A percentile compares a stretch with the other conserved stretches of the same genome.
phyloP scores from a whole-genome alignment of 2,888 invertebrate species.

The Strigamia maritima region DNA sequence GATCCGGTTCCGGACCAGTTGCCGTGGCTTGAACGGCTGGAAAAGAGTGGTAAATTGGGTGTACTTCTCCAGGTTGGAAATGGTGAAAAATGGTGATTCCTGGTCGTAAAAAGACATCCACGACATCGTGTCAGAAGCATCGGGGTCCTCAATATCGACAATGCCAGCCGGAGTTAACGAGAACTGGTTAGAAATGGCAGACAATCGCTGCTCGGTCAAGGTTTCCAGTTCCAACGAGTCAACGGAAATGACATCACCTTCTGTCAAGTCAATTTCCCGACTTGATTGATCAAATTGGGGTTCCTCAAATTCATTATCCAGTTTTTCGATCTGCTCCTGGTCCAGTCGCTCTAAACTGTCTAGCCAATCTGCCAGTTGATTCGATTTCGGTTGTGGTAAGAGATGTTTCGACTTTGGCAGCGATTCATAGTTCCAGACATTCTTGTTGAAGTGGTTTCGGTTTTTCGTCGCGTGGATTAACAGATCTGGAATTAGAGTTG shows the following conservation, averaged over 20 bases:
- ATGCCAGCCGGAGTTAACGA: background rate
- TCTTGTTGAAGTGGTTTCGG: background rate
- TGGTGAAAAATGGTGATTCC: background rate
- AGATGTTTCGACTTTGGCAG: background rate
- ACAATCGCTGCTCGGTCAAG: background rate
- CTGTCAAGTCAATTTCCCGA: background rate
- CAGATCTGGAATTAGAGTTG: background rate
- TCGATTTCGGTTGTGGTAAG: background rate
- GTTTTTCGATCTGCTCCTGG: background rate
- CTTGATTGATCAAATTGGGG: background rate
- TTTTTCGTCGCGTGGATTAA: background rate
- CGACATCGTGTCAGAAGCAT: background rate
- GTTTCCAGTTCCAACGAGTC: background rate
- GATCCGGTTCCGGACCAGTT: background rate
- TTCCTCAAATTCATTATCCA: background rate
- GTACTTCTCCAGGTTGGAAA: background rate
- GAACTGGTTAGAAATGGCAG: background rate
- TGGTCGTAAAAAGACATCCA: constrained; percentile 12
- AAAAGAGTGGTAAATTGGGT: background rate
- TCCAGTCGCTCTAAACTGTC: background rate
- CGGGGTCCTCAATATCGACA: background rate
- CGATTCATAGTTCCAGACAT: background rate
- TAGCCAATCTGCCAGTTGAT: background rate
- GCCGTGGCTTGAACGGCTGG: background rate
- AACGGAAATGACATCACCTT: background rate